Percentiles rank a stretch among this genome's conserved stretches.
phyloP scores from a whole-genome alignment of 2,113 vertebrate genomes.

The Corythoichthys haematopterus region DNA sequence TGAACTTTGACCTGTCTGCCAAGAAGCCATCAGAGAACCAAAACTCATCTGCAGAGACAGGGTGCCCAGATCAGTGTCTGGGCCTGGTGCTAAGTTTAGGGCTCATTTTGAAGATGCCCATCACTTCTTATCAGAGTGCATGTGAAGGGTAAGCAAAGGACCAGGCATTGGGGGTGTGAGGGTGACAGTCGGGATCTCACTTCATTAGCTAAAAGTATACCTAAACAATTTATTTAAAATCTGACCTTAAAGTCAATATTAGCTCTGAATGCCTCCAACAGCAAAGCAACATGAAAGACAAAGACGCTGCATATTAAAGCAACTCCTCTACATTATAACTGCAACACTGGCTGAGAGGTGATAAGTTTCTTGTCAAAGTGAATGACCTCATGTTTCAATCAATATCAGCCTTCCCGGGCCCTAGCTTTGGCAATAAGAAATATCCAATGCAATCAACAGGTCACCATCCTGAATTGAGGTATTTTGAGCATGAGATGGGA shows the following conservation, averaged over 20 bases:
- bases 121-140: conserved; percentile 34
- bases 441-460: conserved; percentile 50
- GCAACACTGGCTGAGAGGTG: conserved; percentile 25
- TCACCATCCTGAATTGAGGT: conserved; percentile 42
- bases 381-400: conserved; percentile 66
- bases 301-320: conserved; percentile 29
- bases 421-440: conserved; percentile 37
- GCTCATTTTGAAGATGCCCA: conserved; percentile 26
- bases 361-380: conserved; percentile 63
- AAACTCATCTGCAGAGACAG: conserved; percentile 85
- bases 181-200: background rate
- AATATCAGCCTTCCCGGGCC: conserved; percentile 34
- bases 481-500: conserved; percentile 47
- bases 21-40: conserved; percentile 97
- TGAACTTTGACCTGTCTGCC: conserved; percentile 90
- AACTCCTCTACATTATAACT: conserved; percentile 25
- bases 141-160: conserved; percentile 23
- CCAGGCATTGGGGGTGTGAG: conserved; percentile 7
- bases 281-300: conserved; percentile 21
- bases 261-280: background rate
- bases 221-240: conserved; percentile 8
- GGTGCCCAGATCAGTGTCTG: conserved; percentile 56
- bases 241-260: conserved; percentile 1
- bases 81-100: conserved; percentile 37
- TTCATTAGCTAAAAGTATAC: conserved; percentile 1